Conservation (phyloP, 2,113 vertebrate species). For the Malurus alboscapulatus region DNA sequence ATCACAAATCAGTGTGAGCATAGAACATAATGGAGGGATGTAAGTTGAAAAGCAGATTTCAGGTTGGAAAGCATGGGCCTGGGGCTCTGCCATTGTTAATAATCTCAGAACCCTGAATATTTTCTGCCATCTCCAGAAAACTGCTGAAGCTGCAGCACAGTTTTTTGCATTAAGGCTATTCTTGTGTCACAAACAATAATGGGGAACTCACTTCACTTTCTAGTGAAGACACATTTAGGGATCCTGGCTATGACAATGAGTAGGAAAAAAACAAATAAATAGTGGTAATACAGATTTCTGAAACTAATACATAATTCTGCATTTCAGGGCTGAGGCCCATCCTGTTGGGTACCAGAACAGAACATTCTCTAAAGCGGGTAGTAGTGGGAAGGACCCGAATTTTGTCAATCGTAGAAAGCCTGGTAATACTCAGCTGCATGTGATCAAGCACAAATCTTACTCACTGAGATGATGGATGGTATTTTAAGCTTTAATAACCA, state of each 20-base stretch:
- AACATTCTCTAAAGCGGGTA: neutral
- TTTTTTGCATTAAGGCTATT: neutral
- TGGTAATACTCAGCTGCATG: neutral
- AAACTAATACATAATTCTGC: neutral
- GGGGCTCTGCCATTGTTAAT: neutral
- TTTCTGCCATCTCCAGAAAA: neutral
- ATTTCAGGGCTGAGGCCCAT: neutral
- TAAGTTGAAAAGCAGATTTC: neutral
- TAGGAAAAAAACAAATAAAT: neutral
- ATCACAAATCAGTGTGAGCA: neutral
- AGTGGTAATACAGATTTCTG: neutral
- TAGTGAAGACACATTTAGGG: neutral
- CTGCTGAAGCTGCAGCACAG: neutral
- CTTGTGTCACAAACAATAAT: neutral
- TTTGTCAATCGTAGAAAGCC: neutral
- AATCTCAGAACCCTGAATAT: neutral
- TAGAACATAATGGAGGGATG: neutral
- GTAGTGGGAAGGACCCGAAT: neutral
- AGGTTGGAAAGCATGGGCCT: neutral
- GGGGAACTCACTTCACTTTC: neutral
- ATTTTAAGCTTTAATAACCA: neutral
- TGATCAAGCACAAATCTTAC: neutral
- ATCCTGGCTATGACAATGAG: neutral
- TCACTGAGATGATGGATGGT: neutral
- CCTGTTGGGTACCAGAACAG: neutral